Percentiles rank a stretch among this genome's conserved stretches.
Evolutionary conservation across 2,797 vertebrate species (phyloP).

Genomic region (Cheirogaleus major): DNA sequence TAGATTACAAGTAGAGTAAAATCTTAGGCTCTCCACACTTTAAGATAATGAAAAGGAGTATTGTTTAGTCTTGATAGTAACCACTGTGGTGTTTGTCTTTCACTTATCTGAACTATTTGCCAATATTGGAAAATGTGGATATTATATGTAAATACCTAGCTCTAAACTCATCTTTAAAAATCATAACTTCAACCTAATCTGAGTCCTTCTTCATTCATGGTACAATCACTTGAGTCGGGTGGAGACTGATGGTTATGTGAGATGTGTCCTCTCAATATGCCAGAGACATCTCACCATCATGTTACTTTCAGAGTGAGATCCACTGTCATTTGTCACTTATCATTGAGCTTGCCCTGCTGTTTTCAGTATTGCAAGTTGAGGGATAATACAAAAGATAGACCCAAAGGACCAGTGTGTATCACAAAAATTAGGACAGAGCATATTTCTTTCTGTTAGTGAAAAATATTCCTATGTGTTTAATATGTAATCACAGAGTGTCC

Average conservation of each 20-base stretch:
- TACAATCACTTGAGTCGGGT: not conserved
- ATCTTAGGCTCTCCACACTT: not conserved
- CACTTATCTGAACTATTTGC: not conserved
- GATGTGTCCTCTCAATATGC: not conserved
- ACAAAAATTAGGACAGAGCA: constrained; percentile 53
- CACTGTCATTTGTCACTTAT: not conserved
- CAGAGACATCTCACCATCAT: not conserved
- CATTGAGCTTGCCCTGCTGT: not conserved
- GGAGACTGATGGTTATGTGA: not conserved
- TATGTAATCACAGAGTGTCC: constrained; percentile 47
- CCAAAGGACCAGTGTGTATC: constrained; percentile 19
- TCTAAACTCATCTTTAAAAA: not conserved
- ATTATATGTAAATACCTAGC: not conserved
- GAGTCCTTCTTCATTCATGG: not conserved
- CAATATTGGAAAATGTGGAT: not conserved
- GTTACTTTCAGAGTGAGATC: not conserved
- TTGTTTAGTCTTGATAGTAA: not conserved
- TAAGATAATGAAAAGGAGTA: not conserved
- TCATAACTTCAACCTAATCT: not conserved
- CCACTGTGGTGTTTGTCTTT: not conserved
- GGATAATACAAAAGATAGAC: constrained; percentile 47
- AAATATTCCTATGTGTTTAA: constrained; percentile 63
- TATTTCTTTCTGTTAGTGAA: constrained; percentile 60
- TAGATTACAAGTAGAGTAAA: not conserved
- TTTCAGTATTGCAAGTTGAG: constrained; percentile 14